phyloP scores from a whole-genome alignment of 1,140 invertebrate genomes.

The Caenorhabditis briggsae region DNA sequence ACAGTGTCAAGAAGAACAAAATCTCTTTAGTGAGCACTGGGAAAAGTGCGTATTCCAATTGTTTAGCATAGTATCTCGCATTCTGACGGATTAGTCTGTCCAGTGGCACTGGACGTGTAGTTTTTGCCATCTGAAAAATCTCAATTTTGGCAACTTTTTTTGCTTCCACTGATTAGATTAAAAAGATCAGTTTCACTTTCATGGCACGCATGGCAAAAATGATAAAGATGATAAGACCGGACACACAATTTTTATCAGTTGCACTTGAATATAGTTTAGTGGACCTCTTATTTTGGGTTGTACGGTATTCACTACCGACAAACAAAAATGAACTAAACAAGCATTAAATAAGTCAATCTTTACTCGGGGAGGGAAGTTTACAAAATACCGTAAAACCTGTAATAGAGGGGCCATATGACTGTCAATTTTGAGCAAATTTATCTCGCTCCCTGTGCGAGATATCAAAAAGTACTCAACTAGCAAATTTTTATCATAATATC shows the following conservation, averaged over 20 bases:
- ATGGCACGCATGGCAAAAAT: background rate
- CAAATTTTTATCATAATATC: too few species aligned
- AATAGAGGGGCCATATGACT: too few species aligned
- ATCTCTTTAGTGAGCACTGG: constrained; percentile 49
- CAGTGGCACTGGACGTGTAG: constrained; percentile 1
- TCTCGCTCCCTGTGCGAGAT: too few species aligned
- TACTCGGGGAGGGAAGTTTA: too few species aligned
- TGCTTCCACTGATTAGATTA: background rate
- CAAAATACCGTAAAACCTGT: too few species aligned
- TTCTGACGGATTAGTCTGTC: background rate
- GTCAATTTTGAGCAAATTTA: too few species aligned
- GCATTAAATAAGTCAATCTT: too few species aligned
- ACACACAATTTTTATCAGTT: constrained; percentile 17
- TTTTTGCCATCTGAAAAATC: background rate
- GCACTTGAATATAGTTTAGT: constrained; percentile 28
- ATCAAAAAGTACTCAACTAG: too few species aligned
- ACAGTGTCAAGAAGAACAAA: constrained; percentile 20
- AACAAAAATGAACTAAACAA: too few species aligned
- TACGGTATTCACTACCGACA: too few species aligned
- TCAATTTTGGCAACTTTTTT: too few species aligned
- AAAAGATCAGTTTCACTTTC: background rate
- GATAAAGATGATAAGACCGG: constrained; percentile 1
- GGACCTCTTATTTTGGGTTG: background rate
- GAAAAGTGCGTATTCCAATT: constrained; percentile 39
- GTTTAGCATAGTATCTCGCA: constrained; percentile 31